A percentile compares a stretch with the other conserved stretches of the same genome.
Conservation (phyloP, 2,888 invertebrate species). For the Dryocosmus kuriphilus region DNA sequence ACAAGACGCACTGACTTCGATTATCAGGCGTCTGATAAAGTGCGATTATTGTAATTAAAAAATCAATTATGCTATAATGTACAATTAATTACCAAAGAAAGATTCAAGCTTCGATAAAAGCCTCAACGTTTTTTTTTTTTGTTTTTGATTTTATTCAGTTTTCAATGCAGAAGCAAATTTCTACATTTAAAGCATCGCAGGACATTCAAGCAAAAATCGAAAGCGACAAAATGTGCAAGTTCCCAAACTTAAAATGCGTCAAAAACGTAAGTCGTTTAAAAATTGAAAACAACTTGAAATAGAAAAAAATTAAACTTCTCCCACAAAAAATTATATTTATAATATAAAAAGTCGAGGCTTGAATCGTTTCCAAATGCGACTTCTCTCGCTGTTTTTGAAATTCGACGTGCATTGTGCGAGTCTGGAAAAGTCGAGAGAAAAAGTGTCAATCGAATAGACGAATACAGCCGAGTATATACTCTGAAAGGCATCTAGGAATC, state of each 20-base stretch:
- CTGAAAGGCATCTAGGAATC: conserved; percentile 12
- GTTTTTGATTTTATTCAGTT: background rate
- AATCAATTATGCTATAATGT: conserved; percentile 9
- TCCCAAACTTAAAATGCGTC: background rate
- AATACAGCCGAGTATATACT: conserved; percentile 1
- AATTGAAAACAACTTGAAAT: background rate
- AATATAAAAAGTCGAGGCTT: background rate
- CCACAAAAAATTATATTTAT: background rate
- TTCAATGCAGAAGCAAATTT: conserved; percentile 1
- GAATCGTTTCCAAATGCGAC: background rate
- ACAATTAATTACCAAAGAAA: background rate
- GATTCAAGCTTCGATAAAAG: background rate
- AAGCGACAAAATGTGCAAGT: background rate
- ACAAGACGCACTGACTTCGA: background rate
- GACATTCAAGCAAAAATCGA: background rate
- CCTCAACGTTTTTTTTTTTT: background rate
- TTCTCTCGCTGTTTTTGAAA: background rate
- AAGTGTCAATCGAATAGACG: background rate
- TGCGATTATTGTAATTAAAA: background rate
- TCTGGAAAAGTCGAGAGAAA: background rate
- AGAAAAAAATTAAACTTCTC: background rate
- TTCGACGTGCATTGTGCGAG: background rate
- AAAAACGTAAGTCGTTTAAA: background rate
- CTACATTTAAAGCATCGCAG: background rate
- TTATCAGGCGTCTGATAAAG: background rate